phyloP scores from a whole-genome alignment of 2,888 invertebrate genomes.

The Venustoraphidia nigricollis region DNA sequence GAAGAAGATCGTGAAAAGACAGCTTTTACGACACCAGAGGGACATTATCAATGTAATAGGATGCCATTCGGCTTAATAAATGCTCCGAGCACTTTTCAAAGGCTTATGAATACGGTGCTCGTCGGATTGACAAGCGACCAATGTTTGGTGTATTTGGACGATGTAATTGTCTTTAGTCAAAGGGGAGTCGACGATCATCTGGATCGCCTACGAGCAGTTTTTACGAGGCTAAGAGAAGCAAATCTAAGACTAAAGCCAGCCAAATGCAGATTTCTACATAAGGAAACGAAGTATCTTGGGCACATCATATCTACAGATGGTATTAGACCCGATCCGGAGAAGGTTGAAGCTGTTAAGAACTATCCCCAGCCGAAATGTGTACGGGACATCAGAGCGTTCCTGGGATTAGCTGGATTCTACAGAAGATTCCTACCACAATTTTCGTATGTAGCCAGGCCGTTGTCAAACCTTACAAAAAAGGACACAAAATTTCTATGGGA shows the following conservation, averaged over 20 bases:
- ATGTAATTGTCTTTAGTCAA: slow-evolving; percentile 13
- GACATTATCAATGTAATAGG: slow-evolving; percentile 16
- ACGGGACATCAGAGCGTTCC: slow-evolving; percentile 11
- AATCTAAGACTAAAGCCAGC: slow-evolving; percentile 10
- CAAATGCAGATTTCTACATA: slow-evolving; percentile 10
- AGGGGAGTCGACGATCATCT: slow-evolving; percentile 9
- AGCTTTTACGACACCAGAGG: slow-evolving; percentile 17
- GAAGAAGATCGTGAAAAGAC: slow-evolving; percentile 17
- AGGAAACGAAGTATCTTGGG: slow-evolving; percentile 12
- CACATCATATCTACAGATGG: slow-evolving; percentile 11
- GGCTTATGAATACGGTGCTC: slow-evolving; percentile 16
- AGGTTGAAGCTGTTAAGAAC: slow-evolving; percentile 9
- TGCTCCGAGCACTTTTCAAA: slow-evolving; percentile 17
- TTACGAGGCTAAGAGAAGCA: slow-evolving; percentile 6
- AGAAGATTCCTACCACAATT: slow-evolving; percentile 15
- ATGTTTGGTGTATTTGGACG: slow-evolving; percentile 14
- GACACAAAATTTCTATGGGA: slow-evolving; percentile 11
- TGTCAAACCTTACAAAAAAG: slow-evolving; percentile 14
- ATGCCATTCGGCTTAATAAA: slow-evolving; percentile 20
- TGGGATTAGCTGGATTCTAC: slow-evolving; percentile 15
- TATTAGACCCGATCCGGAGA: too few relatives aligned
- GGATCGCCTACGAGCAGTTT: slow-evolving; percentile 6
- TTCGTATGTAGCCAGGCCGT: slow-evolving; percentile 13
- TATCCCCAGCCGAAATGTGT: slow-evolving; percentile 11
- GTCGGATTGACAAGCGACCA: slow-evolving; percentile 13